phyloP scores from a whole-genome alignment of 2,113 vertebrate genomes.

The Pituophis catenifer region DNA sequence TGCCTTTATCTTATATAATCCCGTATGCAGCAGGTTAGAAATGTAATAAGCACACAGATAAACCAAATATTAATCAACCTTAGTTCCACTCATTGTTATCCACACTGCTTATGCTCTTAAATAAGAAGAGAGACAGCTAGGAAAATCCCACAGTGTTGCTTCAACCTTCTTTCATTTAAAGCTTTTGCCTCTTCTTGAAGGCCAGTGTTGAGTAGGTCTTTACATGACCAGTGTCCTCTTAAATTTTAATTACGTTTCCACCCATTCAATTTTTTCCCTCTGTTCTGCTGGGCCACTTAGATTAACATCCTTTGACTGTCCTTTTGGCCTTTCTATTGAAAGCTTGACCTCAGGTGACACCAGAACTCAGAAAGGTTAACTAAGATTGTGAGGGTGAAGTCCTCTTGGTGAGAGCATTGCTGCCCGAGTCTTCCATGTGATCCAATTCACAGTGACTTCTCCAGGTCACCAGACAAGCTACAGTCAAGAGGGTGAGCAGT shows the following conservation, averaged over 20 bases:
- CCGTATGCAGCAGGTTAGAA: slow-evolving; percentile 27
- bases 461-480: background rate
- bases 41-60: slow-evolving; percentile 7
- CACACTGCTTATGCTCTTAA: background rate
- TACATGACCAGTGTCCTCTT: slow-evolving; percentile 50
- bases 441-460: slow-evolving; percentile 42
- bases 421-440: slow-evolving; percentile 33
- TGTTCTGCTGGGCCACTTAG: slow-evolving; percentile 55
- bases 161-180: slow-evolving; percentile 59
- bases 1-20: slow-evolving; percentile 17
- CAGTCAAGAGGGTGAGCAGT: slow-evolving; percentile 20
- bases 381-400: slow-evolving; percentile 49
- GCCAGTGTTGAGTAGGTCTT: slow-evolving; percentile 49
- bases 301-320: slow-evolving; percentile 62
- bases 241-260: slow-evolving; percentile 52
- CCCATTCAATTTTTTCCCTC: slow-evolving; percentile 28
- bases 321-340: slow-evolving; percentile 52
- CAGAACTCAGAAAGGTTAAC: slow-evolving; percentile 63
- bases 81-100: background rate
- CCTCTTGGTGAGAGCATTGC: background rate
- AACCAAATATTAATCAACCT: background rate
- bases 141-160: slow-evolving; percentile 50
- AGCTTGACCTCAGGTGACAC: slow-evolving; percentile 57
- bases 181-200: slow-evolving; percentile 48
- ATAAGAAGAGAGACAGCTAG: slow-evolving; percentile 4